Conservation (phyloP, 2,797 vertebrate species). For the Hyperoplus immaculatus region DNA sequence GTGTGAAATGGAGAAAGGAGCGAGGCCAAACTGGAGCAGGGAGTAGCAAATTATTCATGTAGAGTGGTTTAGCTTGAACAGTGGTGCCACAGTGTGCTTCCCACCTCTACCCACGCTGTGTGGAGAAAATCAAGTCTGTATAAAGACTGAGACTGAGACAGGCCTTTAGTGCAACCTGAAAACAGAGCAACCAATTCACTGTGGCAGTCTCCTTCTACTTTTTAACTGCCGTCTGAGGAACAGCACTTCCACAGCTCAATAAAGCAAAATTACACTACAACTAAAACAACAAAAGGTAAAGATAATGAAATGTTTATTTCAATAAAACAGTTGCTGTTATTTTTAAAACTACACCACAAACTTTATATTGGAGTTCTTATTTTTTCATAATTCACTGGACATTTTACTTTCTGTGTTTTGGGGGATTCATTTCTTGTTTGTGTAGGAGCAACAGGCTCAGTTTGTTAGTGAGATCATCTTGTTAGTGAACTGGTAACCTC, state of each 20-base stretch:
- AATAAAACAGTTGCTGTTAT: conserved; percentile 1
- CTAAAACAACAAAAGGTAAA: conserved; percentile 31
- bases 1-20: conserved; percentile 70
- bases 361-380: not conserved
- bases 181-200: conserved; percentile 50
- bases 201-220: conserved; percentile 14
- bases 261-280: conserved; percentile 16
- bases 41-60: conserved; percentile 81
- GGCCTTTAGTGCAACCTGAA: conserved; percentile 47
- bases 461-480: conserved; percentile 65
- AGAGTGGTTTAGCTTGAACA: conserved; percentile 75
- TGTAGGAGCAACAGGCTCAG: conserved; percentile 39
- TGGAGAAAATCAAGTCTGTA: conserved; percentile 56
- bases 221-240: conserved; percentile 32
- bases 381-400: not conserved
- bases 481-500: conserved; percentile 69
- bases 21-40: conserved; percentile 68
- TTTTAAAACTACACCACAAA: conserved; percentile 5
- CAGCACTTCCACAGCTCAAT: conserved; percentile 29
- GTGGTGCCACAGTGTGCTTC: conserved; percentile 54
- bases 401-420: conserved; percentile 17
- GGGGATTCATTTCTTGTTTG: conserved; percentile 1
- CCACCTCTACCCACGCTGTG: conserved; percentile 69
- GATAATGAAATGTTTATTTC: conserved; percentile 23
- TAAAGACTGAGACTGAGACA: conserved; percentile 51